Evolutionary conservation across 2,888 invertebrate species (phyloP).

Genomic region (Dolichopus griseipennis): DNA sequence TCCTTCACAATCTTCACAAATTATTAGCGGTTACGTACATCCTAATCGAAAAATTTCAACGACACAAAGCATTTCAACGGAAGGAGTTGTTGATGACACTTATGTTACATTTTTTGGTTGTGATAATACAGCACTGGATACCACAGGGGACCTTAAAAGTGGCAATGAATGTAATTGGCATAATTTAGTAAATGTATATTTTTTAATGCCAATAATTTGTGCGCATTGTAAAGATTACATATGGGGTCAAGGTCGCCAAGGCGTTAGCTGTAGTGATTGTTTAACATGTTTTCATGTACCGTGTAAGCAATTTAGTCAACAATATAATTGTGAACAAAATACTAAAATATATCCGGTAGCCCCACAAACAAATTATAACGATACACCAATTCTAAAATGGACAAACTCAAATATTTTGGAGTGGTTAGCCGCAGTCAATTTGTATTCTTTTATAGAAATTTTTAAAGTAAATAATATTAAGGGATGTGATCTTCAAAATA

Average conservation of each 20-base stretch:
- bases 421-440: slow-evolving; percentile 66
- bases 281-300: slow-evolving; percentile 25
- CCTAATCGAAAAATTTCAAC: background rate
- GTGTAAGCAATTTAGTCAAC: slow-evolving; percentile 22
- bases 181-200: slow-evolving; percentile 19
- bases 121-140: slow-evolving; percentile 11
- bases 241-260: slow-evolving; percentile 21
- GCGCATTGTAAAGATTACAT: slow-evolving; percentile 22
- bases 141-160: background rate
- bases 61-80: background rate
- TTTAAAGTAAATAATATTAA: slow-evolving; percentile 63
- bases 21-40: background rate
- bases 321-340: slow-evolving; percentile 21
- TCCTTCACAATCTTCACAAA: background rate
- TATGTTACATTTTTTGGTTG: slow-evolving; percentile 18
- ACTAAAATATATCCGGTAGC: slow-evolving; percentile 15
- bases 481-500: slow-evolving; percentile 55
- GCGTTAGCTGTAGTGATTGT: slow-evolving; percentile 23
- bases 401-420: slow-evolving; percentile 59
- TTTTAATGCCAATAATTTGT: slow-evolving; percentile 20
- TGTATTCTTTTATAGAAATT: slow-evolving; percentile 61
- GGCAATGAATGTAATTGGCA: slow-evolving; percentile 14
- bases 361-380: slow-evolving; percentile 19
- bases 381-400: slow-evolving; percentile 48
- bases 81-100: slow-evolving; percentile 13